Conservation (phyloP, 2,113 vertebrate species). For the Leptosomus discolor region DNA sequence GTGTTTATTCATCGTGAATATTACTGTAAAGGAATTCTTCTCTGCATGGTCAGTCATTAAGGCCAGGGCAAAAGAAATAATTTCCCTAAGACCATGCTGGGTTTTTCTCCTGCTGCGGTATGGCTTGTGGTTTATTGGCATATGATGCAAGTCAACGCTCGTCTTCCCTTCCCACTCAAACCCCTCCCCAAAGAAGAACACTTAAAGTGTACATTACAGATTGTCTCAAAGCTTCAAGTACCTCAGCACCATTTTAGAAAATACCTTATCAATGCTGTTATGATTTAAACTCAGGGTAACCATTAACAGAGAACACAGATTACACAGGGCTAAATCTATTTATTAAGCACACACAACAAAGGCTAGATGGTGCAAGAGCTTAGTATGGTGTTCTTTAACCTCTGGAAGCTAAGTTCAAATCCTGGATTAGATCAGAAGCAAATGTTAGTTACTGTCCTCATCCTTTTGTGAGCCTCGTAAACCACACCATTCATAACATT, state of each 20-base stretch:
- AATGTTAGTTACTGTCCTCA: constrained; percentile 58
- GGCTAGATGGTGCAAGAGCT: constrained; percentile 32
- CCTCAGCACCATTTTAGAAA: neutral
- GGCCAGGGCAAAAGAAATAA: neutral
- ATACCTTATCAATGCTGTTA: constrained; percentile 10
- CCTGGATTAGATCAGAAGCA: constrained; percentile 49
- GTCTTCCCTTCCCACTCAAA: neutral
- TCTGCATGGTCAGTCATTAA: neutral
- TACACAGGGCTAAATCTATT: neutral
- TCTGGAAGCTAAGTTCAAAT: constrained; percentile 44
- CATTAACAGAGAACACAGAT: constrained; percentile 25
- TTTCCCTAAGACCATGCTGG: neutral
- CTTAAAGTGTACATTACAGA: neutral
- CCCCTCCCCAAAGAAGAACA: neutral
- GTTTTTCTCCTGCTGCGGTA: neutral
- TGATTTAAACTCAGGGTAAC: constrained; percentile 29
- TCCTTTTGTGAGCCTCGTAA: constrained; percentile 57
- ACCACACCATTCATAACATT: constrained; percentile 65
- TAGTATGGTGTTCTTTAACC: constrained; percentile 33
- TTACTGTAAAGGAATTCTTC: neutral
- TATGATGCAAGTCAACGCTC: neutral
- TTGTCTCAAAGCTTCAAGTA: neutral
- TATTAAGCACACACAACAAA: constrained; percentile 33
- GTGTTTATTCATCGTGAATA: neutral
- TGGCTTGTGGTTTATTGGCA: neutral